phyloP scores from a whole-genome alignment of 2,888 invertebrate species.

The Microctonus brassicae region DNA sequence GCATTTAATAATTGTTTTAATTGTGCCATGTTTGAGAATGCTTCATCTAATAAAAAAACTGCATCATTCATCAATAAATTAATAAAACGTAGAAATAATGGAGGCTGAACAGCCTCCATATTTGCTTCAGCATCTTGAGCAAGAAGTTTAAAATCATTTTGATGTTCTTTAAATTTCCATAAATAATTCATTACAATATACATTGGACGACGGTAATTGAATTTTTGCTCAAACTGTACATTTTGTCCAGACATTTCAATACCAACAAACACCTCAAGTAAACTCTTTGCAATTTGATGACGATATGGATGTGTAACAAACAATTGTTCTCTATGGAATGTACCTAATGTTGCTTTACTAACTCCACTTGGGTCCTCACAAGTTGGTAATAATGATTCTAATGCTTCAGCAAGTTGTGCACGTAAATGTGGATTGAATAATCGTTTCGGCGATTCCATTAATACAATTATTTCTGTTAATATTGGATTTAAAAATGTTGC shows the following conservation, averaged over 20 bases:
- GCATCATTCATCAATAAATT: constrained; percentile 98
- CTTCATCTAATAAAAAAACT: constrained; percentile 94
- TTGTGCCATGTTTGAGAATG: constrained; percentile 89
- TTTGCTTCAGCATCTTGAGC: constrained; percentile 86
- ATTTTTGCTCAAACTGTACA: constrained; percentile 96
- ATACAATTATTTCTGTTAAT: constrained; percentile 84
- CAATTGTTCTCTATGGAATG: constrained; percentile 79
- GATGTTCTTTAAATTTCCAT: constrained; percentile 87
- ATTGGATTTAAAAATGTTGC: constrained; percentile 77
- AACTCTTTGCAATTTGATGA: constrained; percentile 80
- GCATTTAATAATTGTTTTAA: constrained; percentile 85
- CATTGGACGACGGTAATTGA: constrained; percentile 96
- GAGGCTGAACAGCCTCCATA: constrained; percentile 92
- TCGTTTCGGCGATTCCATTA: constrained; percentile 87
- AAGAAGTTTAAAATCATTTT: constrained; percentile 79
- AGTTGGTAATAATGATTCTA: constrained; percentile 87
- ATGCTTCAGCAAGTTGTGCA: constrained; percentile 89
- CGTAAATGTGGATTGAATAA: constrained; percentile 93
- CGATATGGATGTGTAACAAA: constrained; percentile 84
- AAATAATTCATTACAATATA: constrained; percentile 92
- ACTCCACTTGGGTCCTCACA: constrained; percentile 72
- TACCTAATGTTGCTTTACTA: constrained; percentile 67
- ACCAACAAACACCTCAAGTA: constrained; percentile 94
- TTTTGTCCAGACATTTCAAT: constrained; percentile 98
- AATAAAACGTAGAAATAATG: constrained; percentile 92